These are phyloP conservation scores for Pollenia griseotomentosa DNA, from an alignment of 2,888 invertebrate species.

Conservation along the genomic window DNA sequence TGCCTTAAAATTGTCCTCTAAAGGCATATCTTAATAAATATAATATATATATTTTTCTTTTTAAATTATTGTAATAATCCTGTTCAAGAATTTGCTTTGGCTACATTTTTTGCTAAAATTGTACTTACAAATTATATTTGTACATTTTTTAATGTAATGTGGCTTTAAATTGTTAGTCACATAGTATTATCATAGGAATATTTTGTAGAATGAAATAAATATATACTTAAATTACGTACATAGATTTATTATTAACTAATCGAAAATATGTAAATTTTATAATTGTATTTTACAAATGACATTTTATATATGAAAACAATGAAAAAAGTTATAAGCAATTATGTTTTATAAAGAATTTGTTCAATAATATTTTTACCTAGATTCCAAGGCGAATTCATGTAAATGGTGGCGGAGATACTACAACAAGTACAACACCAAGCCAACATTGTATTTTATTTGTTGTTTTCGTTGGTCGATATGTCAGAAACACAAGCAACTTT, in stretches of 20 bases:
- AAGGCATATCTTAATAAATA: conserved; percentile 56
- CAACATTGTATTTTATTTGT: too few relatives aligned
- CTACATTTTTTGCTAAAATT: conserved; percentile 52
- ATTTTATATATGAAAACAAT: conserved; percentile 49
- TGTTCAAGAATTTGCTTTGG: conserved; percentile 78
- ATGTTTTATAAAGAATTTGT: not conserved
- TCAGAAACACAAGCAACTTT: too few relatives aligned
- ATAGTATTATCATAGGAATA: conserved; percentile 67
- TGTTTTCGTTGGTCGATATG: too few relatives aligned
- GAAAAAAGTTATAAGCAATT: not conserved
- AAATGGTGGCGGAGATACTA: too few relatives aligned
- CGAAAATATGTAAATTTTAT: conserved; percentile 71
- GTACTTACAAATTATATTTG: conserved; percentile 64
- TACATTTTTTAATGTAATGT: conserved; percentile 68
- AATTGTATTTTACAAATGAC: conserved; percentile 62
- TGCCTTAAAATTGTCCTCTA: conserved; percentile 51
- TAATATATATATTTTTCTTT: conserved; percentile 6
- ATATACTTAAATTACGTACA: conserved; percentile 35
- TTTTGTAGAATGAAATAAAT: conserved; percentile 55
- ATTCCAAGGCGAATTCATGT: too few relatives aligned
- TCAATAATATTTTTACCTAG: too few relatives aligned
- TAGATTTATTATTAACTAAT: conserved; percentile 59
- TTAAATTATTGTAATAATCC: conserved; percentile 74
- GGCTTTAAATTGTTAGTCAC: conserved; percentile 62
- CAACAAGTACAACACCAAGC: too few relatives aligned